Evolutionary conservation across 2,797 vertebrate species (phyloP), one percentile per base, ranked within the genome.

Genomic region (Xenops minutus): DNA sequence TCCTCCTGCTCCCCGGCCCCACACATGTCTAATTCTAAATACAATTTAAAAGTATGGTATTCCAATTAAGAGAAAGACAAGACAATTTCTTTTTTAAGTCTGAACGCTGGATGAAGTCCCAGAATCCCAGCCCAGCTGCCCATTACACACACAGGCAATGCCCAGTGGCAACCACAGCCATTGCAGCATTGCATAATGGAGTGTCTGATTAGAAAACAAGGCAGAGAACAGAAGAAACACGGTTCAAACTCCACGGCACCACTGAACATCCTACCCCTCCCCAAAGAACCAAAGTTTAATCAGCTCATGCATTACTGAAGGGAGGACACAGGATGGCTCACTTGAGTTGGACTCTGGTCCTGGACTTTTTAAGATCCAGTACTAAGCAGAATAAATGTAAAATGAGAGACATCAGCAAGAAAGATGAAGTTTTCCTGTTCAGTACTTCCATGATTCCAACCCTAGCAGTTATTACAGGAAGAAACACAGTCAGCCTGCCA

Each of bases 231-330:
- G 39, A 71, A 81, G 85, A 63, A 79, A 77, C 44, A 76, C 0
- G 0, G 93, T 87, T 93, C 88, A 94, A 94, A 94, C 67, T 94
- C 89, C 59, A 51, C 0, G 1, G 63, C 67, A 69, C 26, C 41
- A 14, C 55, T 73, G 37, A 54, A 54, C 52, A 90, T 48, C 58
- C 58, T 84, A 54, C 51, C 43, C 58, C 66, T 52, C 56, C 80
- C 55, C 86, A 81, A 27, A 52, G 66, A 91, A 85, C 32, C 92
- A 95, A 96, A 95, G 94, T 96, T 89, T 93, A 96, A 96, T 58
- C 74, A 74, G 63, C 32, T 92, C 72, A 93, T 75, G 76, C 79
- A 69, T 96, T 87, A 83, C 71, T 84, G 78, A 93, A 86, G 58
- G 46, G 27, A 78, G 69, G 68, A 79, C 22, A 77, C 46, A 36